Evolutionary conservation across 2,888 invertebrate species (phyloP).

Genomic region (Tenthredo distinguenda): DNA sequence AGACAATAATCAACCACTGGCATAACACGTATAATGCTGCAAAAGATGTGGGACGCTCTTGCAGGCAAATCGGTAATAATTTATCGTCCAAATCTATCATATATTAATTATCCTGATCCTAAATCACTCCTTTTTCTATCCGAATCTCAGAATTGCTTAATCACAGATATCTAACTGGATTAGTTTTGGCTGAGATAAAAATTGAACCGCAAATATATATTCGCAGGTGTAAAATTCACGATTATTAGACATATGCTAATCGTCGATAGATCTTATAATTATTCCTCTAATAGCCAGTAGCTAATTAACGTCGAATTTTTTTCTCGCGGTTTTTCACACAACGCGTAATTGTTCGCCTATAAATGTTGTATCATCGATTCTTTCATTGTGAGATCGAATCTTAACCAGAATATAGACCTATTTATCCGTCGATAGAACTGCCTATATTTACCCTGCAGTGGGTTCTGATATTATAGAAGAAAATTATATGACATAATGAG

Average conservation of each 20-base stretch:
- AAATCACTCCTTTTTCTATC: not conserved
- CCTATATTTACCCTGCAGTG: not conserved
- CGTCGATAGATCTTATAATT: not conserved
- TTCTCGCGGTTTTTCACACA: too few relatives aligned
- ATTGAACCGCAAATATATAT: not conserved
- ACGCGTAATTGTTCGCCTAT: too few relatives aligned
- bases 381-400: too few relatives aligned
- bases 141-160: too few relatives aligned
- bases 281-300: too few relatives aligned
- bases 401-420: too few relatives aligned
- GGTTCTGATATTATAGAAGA: not conserved
- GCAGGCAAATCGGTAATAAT: conserved; percentile 44
- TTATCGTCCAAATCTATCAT: not conserved
- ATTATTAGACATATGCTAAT: not conserved
- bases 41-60: conserved; percentile 38
- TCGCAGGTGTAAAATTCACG: not conserved
- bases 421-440: not conserved
- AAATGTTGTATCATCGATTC: too few relatives aligned
- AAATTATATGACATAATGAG: conserved; percentile 3
- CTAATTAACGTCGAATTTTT: too few relatives aligned
- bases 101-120: not conserved
- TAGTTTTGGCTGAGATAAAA: not conserved
- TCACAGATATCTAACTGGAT: not conserved
- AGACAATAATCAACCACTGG: not conserved
- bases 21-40: conserved; percentile 35